These are phyloP conservation scores for Sula dactylatra DNA, from an alignment of 2,113 vertebrate genomes.

Conservation along the genomic window DNA sequence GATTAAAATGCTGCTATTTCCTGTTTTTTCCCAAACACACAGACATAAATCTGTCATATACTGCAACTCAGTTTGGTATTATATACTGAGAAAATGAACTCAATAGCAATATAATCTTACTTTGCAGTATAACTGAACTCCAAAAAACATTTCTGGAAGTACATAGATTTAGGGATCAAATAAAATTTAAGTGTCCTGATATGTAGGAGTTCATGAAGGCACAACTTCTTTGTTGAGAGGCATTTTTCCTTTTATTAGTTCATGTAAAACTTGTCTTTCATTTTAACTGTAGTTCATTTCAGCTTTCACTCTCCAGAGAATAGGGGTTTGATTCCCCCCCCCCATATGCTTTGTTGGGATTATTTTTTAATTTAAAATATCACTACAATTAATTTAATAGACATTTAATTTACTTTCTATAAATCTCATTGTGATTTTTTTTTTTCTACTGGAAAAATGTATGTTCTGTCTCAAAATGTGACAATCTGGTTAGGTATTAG, in stretches of 20 bases:
- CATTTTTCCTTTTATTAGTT: slow-evolving; percentile 76
- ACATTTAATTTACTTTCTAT: not conserved
- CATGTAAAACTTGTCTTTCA: slow-evolving; percentile 60
- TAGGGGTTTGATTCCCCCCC: not conserved
- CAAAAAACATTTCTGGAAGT: slow-evolving; percentile 72
- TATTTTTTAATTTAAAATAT: not conserved
- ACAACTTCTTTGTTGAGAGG: slow-evolving; percentile 72
- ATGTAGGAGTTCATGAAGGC: slow-evolving; percentile 73
- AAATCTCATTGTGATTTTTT: not conserved
- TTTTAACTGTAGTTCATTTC: slow-evolving; percentile 57
- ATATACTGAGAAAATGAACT: slow-evolving; percentile 76
- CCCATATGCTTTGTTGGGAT: not conserved
- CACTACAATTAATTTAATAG: not conserved
- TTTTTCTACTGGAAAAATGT: not conserved
- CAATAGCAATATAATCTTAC: slow-evolving; percentile 76
- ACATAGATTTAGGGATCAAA: slow-evolving; percentile 69
- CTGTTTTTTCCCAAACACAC: slow-evolving; percentile 65
- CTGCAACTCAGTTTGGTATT: slow-evolving; percentile 68
- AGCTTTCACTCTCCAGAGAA: not conserved
- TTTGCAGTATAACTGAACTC: slow-evolving; percentile 77
- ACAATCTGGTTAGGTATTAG: not conserved
- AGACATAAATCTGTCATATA: slow-evolving; percentile 75
- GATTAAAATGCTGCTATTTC: slow-evolving; percentile 71
- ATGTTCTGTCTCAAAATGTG: not conserved
- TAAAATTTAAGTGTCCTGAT: slow-evolving; percentile 75